A percentile compares a stretch with the other conserved stretches of the same genome.
Evolutionary conservation across 2,888 invertebrate genomes (phyloP).

Genomic region (Arctia plantaginis): DNA sequence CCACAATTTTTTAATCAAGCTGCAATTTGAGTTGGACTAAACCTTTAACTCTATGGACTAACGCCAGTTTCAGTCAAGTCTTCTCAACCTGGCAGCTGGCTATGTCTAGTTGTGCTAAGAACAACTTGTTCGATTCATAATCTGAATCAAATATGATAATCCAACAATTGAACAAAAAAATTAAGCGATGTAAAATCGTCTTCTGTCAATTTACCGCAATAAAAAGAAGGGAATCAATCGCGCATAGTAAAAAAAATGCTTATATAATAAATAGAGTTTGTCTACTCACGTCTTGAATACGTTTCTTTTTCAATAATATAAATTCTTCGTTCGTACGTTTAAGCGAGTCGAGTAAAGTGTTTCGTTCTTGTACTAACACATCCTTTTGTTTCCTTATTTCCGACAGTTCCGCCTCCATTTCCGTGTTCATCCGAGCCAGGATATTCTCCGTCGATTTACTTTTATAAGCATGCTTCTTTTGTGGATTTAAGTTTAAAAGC

Average conservation of each 20-base stretch:
- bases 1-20: too few relatives aligned
- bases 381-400: slow-evolving; percentile 81
- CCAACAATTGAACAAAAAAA: too few relatives aligned
- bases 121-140: too few relatives aligned
- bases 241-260: background rate
- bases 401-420: slow-evolving; percentile 78
- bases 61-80: too few relatives aligned
- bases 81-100: too few relatives aligned
- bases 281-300: slow-evolving; percentile 91
- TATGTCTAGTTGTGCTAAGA: too few relatives aligned
- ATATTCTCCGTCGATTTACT: slow-evolving; percentile 79
- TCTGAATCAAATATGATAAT: background rate
- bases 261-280: background rate
- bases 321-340: slow-evolving; percentile 91
- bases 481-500: slow-evolving; percentile 74
- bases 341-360: slow-evolving; percentile 88
- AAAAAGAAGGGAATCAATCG: background rate
- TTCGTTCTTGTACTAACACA: slow-evolving; percentile 82
- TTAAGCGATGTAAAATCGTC: background rate
- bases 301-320: slow-evolving; percentile 91
- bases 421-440: slow-evolving; percentile 71
- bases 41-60: too few relatives aligned
- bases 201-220: background rate
- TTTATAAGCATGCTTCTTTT: slow-evolving; percentile 69
- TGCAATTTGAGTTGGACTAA: too few relatives aligned